Evolutionary conservation across 2,113 vertebrate genomes (phyloP), one percentile per base, ranked within the genome.

Genomic region (Jacana jacana): DNA sequence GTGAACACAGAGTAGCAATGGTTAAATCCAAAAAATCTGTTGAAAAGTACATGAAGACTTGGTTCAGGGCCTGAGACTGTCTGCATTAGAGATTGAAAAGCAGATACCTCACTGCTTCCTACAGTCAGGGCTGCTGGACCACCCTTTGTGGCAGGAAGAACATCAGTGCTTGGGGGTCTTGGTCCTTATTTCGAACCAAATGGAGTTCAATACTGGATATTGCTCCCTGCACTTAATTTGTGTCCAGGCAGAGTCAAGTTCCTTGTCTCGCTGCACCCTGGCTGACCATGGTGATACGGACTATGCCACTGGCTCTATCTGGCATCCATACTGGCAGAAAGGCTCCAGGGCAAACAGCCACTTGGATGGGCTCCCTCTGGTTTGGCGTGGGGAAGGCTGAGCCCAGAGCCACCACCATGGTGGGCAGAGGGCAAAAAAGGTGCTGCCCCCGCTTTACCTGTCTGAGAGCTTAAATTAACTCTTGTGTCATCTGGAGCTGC

Each of bases 401-500:
- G 20, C 6, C 72, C 1, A 1, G 13, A 13, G 42, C 39, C 69
- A 61, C 14, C 2, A 1, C 66, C 37, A 31, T 3, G 6, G 20
- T 68, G 48, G 46, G 55, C 7, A 49, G 40, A 16, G 17, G 39
- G 39, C 5, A 61, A 31, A 81, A 72, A 31, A 63, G 24, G 24
- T 18, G 3, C 18, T 65, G 40, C 15, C 52, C 51, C 24, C 5
- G 2, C 49, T 35, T 24, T 94, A 80, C 79, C 95, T 95, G 76
- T 66, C 44, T 37, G 35, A 58, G 18, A 37, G 44, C 31, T 91
- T 91, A 51, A 72, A 72, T 52, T 92, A 88, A 57, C 66, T 88
- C 57, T 81, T 77, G 39, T 48, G 27, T 83, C 87, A 75, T 49
- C 81, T 24, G 40, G 54, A 77, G 61, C 65, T 95, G 84, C 89